Evolutionary conservation across 2,113 vertebrate species (phyloP).

Genomic region (Lepus timidus): DNA sequence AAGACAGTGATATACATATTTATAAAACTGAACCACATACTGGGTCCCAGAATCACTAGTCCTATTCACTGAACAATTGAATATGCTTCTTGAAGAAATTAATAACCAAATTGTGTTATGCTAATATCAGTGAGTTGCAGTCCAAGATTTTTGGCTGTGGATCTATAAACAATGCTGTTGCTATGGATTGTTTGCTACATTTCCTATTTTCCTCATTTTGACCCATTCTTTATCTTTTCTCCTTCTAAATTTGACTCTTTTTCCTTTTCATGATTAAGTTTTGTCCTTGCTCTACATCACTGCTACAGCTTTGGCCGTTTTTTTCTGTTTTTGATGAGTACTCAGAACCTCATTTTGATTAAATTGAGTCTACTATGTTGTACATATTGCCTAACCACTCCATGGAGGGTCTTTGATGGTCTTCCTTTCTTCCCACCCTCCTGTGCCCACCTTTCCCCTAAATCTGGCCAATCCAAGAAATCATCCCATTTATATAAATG

Average conservation of each 20-base stretch:
- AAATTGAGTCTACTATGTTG: neutral
- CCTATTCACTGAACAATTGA: neutral
- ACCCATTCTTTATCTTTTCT: neutral
- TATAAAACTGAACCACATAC: neutral
- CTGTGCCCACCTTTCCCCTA: neutral
- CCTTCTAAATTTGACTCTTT: neutral
- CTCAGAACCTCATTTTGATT: neutral
- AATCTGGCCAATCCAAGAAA: neutral
- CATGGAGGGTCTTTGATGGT: neutral
- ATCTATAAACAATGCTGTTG: neutral
- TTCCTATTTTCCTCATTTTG: neutral
- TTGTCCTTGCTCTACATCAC: neutral
- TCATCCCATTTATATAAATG: neutral
- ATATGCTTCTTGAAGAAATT: constrained; percentile 1
- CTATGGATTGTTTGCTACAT: neutral
- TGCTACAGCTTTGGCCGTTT: neutral
- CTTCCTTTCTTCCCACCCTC: fast-evolving
- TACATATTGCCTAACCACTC: neutral
- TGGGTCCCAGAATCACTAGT: neutral
- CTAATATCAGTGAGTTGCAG: neutral
- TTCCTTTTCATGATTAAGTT: neutral
- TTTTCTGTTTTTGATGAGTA: neutral
- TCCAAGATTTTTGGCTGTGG: neutral
- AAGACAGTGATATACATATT: neutral
- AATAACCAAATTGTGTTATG: neutral